phyloP scores from a whole-genome alignment of 2,888 invertebrate genomes.

The Mantis religiosa region DNA sequence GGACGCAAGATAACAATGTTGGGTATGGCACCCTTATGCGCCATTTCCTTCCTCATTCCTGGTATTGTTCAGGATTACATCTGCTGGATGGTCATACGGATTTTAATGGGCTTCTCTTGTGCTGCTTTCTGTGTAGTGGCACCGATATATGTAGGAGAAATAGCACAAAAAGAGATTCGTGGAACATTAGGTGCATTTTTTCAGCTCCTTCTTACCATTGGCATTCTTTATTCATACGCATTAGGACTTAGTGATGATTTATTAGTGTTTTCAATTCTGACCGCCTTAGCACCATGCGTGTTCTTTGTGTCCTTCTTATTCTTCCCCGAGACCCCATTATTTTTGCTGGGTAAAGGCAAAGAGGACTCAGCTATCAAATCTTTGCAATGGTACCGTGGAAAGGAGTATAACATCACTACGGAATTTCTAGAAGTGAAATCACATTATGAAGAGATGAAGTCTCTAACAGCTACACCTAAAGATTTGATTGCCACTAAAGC shows the following conservation, averaged over 20 bases:
- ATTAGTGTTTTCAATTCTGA: constrained; percentile 61
- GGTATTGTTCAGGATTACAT: constrained; percentile 45
- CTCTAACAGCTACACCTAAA: constrained; percentile 31
- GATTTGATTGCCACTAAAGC: constrained; percentile 28
- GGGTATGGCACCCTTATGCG: constrained; percentile 59
- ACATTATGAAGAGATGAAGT: constrained; percentile 50
- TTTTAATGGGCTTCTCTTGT: constrained; percentile 68
- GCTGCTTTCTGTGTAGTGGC: constrained; percentile 79
- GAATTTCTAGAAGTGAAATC: constrained; percentile 61
- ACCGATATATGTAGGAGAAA: constrained; percentile 82
- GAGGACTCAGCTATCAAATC: constrained; percentile 64
- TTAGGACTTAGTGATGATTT: constrained; percentile 59
- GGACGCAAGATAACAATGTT: constrained; percentile 70
- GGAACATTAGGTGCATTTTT: constrained; percentile 83
- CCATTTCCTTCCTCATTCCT: constrained; percentile 62
- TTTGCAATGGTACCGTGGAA: constrained; percentile 67
- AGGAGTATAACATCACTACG: constrained; percentile 58
- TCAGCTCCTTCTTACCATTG: constrained; percentile 78
- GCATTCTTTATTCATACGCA: constrained; percentile 73
- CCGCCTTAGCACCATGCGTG: constrained; percentile 61
- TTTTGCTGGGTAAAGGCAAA: constrained; percentile 42
- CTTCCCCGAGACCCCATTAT: constrained; percentile 84
- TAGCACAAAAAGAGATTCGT: constrained; percentile 74
- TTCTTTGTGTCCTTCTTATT: constrained; percentile 69
- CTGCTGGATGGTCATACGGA: constrained; percentile 41